These are phyloP conservation scores for Aegithalos caudatus DNA, from an alignment of 2,113 vertebrate species.

Conservation along the genomic window DNA sequence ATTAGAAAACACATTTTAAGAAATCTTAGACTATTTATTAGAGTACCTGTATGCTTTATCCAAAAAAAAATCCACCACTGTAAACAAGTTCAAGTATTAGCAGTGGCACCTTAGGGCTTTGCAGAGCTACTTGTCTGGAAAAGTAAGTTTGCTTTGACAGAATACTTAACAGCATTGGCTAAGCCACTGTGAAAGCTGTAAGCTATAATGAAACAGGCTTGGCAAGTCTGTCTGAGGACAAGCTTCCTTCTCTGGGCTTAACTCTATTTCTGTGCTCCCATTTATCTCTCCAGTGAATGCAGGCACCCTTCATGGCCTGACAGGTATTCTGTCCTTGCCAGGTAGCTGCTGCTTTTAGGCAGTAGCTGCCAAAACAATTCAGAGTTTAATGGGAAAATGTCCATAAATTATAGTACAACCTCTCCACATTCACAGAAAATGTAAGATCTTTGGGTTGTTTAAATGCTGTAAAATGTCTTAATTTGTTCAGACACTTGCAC, in stretches of 20 bases:
- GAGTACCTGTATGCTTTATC: neutral
- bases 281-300: constrained; percentile 30
- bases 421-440: constrained; percentile 4
- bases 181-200: constrained; percentile 20
- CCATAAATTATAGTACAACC: constrained; percentile 38
- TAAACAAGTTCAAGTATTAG: neutral
- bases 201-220: constrained; percentile 17
- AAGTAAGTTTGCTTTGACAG: constrained; percentile 41
- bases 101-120: neutral
- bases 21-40: neutral
- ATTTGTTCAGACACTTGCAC: constrained; percentile 48
- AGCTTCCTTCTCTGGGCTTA: constrained; percentile 28
- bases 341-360: constrained; percentile 59
- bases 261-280: constrained; percentile 3
- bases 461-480: constrained; percentile 57
- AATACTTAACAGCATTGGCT: neutral
- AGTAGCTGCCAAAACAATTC: constrained; percentile 57
- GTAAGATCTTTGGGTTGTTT: constrained; percentile 35
- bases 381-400: constrained; percentile 43
- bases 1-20: neutral
- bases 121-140: neutral
- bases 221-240: constrained; percentile 20
- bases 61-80: neutral
- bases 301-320: constrained; percentile 41
- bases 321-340: constrained; percentile 60